Percentiles rank a stretch among this genome's conserved stretches.
Conservation (phyloP, 1,140 invertebrate genomes). For the Drosophila persimilis region DNA sequence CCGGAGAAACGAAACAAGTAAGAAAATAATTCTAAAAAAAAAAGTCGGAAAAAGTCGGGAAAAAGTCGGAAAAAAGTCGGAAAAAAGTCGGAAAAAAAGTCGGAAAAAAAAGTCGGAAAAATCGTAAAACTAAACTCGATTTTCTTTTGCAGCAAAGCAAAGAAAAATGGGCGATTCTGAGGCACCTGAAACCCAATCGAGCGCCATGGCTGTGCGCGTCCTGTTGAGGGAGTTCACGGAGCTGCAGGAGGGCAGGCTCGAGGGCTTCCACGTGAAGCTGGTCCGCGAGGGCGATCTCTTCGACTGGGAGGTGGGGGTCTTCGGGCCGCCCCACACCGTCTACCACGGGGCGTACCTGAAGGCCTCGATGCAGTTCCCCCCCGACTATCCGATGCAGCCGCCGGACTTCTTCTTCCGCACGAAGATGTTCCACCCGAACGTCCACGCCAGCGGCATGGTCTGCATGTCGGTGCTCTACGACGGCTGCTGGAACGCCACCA, state of each 20-base stretch:
- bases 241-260: slow-evolving; percentile 97
- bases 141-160: too few species aligned
- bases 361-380: slow-evolving; percentile 98
- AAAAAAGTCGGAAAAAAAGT: too few species aligned
- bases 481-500: slow-evolving; percentile 99
- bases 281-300: slow-evolving; percentile 98
- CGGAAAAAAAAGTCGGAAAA: too few species aligned
- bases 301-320: slow-evolving; percentile 99
- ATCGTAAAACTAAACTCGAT: too few species aligned
- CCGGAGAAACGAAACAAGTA: too few species aligned
- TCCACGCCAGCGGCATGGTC: slow-evolving; percentile 99
- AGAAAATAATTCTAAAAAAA: too few species aligned
- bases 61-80: too few species aligned
- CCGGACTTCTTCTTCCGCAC: slow-evolving; percentile 98
- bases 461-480: slow-evolving; percentile 94
- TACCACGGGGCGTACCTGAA: slow-evolving; percentile 99
- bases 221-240: slow-evolving; percentile 98
- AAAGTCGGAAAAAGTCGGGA: too few species aligned
- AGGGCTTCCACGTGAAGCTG: slow-evolving; percentile 98
- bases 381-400: slow-evolving; percentile 98
- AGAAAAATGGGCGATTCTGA: too few species aligned
- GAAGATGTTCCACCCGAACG: slow-evolving; percentile 99
- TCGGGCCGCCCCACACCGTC: slow-evolving; percentile 98
- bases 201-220: slow-evolving; percentile 90
- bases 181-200: too few species aligned